These are phyloP conservation scores for Lagopus muta DNA, from an alignment of 2,113 vertebrate genomes.

Conservation along the genomic window DNA sequence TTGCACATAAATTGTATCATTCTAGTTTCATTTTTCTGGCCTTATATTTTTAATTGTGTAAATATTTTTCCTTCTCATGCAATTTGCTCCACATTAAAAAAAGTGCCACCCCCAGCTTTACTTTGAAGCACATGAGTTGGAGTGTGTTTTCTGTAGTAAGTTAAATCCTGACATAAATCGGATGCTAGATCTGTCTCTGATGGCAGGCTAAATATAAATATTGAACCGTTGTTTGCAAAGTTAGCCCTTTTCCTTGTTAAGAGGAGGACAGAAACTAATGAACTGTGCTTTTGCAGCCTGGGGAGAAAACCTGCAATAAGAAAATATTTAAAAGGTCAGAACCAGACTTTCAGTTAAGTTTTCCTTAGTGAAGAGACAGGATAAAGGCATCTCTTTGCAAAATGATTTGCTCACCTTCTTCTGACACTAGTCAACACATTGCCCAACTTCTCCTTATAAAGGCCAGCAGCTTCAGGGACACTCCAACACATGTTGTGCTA, in stretches of 20 bases:
- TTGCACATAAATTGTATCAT: slow-evolving; percentile 37
- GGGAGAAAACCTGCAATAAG: slow-evolving; percentile 6
- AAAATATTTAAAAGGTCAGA: slow-evolving; percentile 34
- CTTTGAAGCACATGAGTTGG: not conserved
- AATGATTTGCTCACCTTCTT: not conserved
- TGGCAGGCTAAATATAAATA: not conserved
- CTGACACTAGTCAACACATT: not conserved
- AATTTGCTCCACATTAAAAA: not conserved
- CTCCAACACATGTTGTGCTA: not conserved
- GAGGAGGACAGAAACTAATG: not conserved
- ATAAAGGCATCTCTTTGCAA: not conserved
- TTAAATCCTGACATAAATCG: not conserved
- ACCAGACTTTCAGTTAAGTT: not conserved
- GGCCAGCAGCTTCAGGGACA: not conserved
- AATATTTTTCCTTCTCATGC: slow-evolving; percentile 15
- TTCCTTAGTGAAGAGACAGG: not conserved
- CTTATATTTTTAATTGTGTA: slow-evolving; percentile 29
- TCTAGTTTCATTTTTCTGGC: slow-evolving; percentile 23
- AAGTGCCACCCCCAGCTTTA: not conserved
- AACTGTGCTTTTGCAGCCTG: slow-evolving; percentile 22
- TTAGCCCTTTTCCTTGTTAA: slow-evolving; percentile 7
- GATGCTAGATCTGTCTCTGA: not conserved
- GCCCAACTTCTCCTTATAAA: not conserved
- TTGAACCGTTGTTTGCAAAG: slow-evolving; percentile 19
- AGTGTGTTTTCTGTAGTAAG: not conserved